These are phyloP conservation scores for Rutilus rutilus DNA, from an alignment of 2,113 vertebrate species.

Conservation along the genomic window DNA sequence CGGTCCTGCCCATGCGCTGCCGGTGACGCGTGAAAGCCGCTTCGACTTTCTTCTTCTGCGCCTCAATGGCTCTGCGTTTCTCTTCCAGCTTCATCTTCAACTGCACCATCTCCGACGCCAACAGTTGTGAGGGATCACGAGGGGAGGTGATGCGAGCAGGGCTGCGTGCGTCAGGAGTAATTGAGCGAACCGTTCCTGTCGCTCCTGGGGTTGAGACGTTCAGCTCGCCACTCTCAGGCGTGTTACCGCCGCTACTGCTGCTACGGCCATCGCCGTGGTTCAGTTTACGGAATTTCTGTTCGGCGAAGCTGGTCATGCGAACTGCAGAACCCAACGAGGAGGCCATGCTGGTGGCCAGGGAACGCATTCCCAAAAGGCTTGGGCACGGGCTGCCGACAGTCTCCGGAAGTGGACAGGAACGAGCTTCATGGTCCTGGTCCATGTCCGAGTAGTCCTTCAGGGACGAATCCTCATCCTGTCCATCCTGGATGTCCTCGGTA, in stretches of 20 bases:
- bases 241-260: constrained; percentile 91
- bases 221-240: constrained; percentile 90
- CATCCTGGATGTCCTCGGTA: constrained; percentile 95
- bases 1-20: constrained; percentile 94
- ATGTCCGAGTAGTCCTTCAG: constrained; percentile 94
- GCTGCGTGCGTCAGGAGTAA: constrained; percentile 79
- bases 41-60: constrained; percentile 97
- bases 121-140: constrained; percentile 87
- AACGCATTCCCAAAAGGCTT: constrained; percentile 83
- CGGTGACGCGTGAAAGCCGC: constrained; percentile 92
- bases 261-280: constrained; percentile 86
- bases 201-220: constrained; percentile 78
- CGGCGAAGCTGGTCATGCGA: constrained; percentile 98
- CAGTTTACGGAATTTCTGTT: constrained; percentile 93
- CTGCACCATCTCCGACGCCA: constrained; percentile 97
- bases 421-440: constrained; percentile 88
- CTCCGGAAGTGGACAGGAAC: constrained; percentile 69
- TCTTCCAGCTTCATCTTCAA: constrained; percentile 96
- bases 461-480: constrained; percentile 94
- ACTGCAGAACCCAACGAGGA: constrained; percentile 87
- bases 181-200: constrained; percentile 66
- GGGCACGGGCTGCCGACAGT: constrained; percentile 82
- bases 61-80: constrained; percentile 94
- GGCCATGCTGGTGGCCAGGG: constrained; percentile 86
- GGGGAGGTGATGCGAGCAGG: constrained; percentile 71